Evolutionary conservation across 1,140 invertebrate genomes (phyloP).

Genomic region (Holotrichia oblita): DNA sequence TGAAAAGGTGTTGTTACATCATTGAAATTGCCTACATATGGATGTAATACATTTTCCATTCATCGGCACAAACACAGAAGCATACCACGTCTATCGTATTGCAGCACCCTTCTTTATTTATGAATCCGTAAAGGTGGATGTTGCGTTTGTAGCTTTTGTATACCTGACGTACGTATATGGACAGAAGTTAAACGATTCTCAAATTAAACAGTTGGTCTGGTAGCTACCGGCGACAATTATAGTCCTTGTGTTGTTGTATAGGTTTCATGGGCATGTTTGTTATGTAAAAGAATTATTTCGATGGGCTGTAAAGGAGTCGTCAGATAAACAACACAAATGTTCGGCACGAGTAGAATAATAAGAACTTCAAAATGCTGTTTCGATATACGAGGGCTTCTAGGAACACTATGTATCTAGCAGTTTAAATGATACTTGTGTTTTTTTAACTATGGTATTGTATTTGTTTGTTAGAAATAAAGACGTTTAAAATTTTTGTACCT

Average conservation of each 20-base stretch:
- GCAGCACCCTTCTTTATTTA: background rate
- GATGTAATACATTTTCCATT: background rate
- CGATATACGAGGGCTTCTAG: too few relatives aligned
- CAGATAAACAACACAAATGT: background rate
- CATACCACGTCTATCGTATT: background rate
- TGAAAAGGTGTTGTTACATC: slow-evolving; percentile 33
- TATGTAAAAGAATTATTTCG: slow-evolving; percentile 10
- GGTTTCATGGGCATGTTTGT: background rate
- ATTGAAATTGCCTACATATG: background rate
- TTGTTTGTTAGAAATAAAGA: too few relatives aligned
- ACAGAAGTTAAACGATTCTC: slow-evolving; percentile 1
- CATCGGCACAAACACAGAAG: background rate
- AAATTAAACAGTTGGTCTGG: background rate
- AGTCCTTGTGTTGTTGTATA: background rate
- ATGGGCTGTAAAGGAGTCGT: background rate
- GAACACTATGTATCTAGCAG: too few relatives aligned
- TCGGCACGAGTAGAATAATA: background rate
- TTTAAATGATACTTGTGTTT: too few relatives aligned
- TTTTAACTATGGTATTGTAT: too few relatives aligned
- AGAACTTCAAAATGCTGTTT: too few relatives aligned
- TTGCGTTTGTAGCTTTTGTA: background rate
- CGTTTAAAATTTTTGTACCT: too few relatives aligned
- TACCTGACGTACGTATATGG: background rate
- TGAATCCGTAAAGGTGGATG: background rate
- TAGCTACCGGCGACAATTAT: background rate